Percentiles rank a stretch among this genome's conserved stretches.
phyloP scores from a whole-genome alignment of 2,113 vertebrate genomes.

The Solea solea region DNA sequence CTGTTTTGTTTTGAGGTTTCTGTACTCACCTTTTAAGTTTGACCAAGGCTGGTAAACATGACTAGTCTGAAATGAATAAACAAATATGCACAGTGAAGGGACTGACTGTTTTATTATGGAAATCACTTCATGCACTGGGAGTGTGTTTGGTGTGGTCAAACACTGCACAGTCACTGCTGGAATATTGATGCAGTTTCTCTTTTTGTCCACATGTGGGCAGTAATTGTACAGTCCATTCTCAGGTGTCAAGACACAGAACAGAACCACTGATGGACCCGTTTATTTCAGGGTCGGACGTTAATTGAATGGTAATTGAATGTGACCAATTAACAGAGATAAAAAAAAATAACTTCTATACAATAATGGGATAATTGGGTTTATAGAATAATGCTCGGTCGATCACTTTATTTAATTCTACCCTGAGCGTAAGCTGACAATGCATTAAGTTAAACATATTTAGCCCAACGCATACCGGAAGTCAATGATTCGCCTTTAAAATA shows the following conservation, averaged over 20 bases:
- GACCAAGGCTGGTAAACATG: slow-evolving; percentile 48
- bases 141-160: neutral
- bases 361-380: no score
- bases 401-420: slow-evolving; percentile 7
- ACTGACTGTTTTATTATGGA: slow-evolving; percentile 15
- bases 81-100: slow-evolving; percentile 68
- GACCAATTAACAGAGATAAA: no score
- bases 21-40: slow-evolving; percentile 60
- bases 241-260: neutral
- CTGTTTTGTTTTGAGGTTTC: slow-evolving; percentile 45
- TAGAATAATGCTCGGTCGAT: neutral
- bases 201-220: slow-evolving; percentile 55
- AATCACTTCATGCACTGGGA: neutral
- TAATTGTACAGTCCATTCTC: neutral
- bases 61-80: slow-evolving; percentile 78
- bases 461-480: slow-evolving; percentile 27
- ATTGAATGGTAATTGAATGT: no score
- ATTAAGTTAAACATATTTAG: slow-evolving; percentile 6
- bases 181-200: neutral
- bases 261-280: neutral
- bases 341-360: no score
- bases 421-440: neutral
- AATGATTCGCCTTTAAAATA: neutral
- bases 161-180: neutral
- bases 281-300: no score